Conservation (phyloP, 2,888 invertebrate species). For the Nebria brevicollis region DNA sequence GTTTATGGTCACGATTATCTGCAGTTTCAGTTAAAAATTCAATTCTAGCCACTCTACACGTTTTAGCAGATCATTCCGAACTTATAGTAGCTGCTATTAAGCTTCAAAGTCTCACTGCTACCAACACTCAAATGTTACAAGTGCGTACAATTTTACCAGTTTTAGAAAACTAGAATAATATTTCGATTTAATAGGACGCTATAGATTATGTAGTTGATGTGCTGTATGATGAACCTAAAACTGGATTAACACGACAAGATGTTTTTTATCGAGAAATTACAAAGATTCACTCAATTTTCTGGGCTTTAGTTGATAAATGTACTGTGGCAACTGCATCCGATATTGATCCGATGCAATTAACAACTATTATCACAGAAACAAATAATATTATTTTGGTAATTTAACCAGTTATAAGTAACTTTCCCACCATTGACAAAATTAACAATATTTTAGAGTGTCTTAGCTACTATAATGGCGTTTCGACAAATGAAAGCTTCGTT, state of each 20-base stretch:
- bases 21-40: constrained; percentile 30
- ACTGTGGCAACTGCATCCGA: constrained; percentile 71
- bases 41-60: constrained; percentile 40
- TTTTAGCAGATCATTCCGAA: constrained; percentile 61
- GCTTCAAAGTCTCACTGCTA: constrained; percentile 28
- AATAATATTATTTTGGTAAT: constrained; percentile 69
- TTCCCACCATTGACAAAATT: background rate
- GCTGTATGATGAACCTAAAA: constrained; percentile 61
- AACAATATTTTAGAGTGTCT: constrained; percentile 63
- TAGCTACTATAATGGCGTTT: constrained; percentile 73
- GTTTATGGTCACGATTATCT: constrained; percentile 25
- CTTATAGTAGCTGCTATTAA: constrained; percentile 50
- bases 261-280: constrained; percentile 79
- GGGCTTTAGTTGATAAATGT: constrained; percentile 70
- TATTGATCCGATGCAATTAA: constrained; percentile 67
- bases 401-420: constrained; percentile 19
- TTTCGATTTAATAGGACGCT: constrained; percentile 61
- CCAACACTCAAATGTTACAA: constrained; percentile 35
- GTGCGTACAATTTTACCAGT: constrained; percentile 8
- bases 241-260: constrained; percentile 75
- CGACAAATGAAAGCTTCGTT: constrained; percentile 69
- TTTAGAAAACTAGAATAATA: background rate
- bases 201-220: constrained; percentile 67
- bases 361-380: constrained; percentile 66
- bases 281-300: constrained; percentile 73